These are phyloP conservation scores for Crocuta crocuta DNA, from an alignment of 2,113 vertebrate genomes.

Conservation along the genomic window DNA sequence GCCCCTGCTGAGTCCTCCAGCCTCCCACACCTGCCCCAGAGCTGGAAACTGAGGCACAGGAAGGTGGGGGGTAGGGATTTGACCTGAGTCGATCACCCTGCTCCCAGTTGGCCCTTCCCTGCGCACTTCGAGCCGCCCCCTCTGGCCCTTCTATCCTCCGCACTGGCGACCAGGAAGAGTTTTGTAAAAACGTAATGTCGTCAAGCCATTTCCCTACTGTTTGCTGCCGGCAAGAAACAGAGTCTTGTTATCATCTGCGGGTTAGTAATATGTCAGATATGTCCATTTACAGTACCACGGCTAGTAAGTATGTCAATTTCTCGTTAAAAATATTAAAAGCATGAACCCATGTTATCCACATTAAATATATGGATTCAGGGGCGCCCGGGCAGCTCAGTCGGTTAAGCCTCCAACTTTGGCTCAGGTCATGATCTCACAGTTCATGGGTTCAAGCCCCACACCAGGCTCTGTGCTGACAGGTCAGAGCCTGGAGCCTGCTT, in stretches of 20 bases:
- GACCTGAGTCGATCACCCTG: neutral
- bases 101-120: neutral
- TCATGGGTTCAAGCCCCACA: no score
- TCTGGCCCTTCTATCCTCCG: no score
- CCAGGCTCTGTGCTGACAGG: no score
- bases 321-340: neutral
- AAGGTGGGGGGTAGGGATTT: neutral
- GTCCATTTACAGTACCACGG: neutral
- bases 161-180: neutral
- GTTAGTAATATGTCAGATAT: neutral
- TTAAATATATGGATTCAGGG: neutral
- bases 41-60: neutral
- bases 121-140: accelerated
- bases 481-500: no score
- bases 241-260: neutral
- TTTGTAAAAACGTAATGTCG: neutral
- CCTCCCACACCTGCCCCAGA: neutral
- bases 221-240: neutral
- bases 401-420: no score
- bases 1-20: neutral
- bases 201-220: neutral
- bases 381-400: no score
- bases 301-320: neutral
- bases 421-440: no score
- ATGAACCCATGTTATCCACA: neutral